A percentile compares a stretch with the other conserved stretches of the same genome.
phyloP scores from a whole-genome alignment of 2,113 vertebrate species.

The Chloebia gouldiae region DNA sequence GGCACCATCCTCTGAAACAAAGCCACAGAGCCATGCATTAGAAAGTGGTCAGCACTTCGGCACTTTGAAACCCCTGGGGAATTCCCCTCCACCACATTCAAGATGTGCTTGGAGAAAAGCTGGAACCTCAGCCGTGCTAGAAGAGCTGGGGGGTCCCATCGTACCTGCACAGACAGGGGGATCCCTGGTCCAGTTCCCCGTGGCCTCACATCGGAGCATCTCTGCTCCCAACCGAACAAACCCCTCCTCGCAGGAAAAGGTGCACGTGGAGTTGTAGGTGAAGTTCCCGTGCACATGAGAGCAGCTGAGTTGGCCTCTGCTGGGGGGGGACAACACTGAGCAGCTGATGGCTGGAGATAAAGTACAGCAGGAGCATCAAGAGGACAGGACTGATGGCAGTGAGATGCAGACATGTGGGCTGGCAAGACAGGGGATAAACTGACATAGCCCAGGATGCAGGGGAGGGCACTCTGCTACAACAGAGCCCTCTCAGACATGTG shows the following conservation, averaged over 20 bases:
- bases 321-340: background rate
- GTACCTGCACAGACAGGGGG: slow-evolving; percentile 78
- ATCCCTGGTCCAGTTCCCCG: slow-evolving; percentile 70
- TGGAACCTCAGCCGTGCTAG: background rate
- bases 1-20: slow-evolving; percentile 19
- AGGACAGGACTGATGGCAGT: background rate
- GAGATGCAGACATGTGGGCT: background rate
- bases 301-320: slow-evolving; percentile 65
- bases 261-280: slow-evolving; percentile 72
- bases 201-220: slow-evolving; percentile 63
- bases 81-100: background rate
- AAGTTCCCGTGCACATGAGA: slow-evolving; percentile 16
- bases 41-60: background rate
- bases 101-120: background rate
- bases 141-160: background rate
- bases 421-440: background rate
- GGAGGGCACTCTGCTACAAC: background rate
- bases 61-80: background rate
- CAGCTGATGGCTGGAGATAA: slow-evolving; percentile 34
- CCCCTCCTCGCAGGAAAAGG: slow-evolving; percentile 73
- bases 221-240: slow-evolving; percentile 66
- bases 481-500: background rate
- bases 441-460: no score
- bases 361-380: background rate
- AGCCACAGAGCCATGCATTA: background rate